These are phyloP conservation scores for Rhinogobio ventralis DNA, from an alignment of 2,797 vertebrate genomes.

Conservation along the genomic window DNA sequence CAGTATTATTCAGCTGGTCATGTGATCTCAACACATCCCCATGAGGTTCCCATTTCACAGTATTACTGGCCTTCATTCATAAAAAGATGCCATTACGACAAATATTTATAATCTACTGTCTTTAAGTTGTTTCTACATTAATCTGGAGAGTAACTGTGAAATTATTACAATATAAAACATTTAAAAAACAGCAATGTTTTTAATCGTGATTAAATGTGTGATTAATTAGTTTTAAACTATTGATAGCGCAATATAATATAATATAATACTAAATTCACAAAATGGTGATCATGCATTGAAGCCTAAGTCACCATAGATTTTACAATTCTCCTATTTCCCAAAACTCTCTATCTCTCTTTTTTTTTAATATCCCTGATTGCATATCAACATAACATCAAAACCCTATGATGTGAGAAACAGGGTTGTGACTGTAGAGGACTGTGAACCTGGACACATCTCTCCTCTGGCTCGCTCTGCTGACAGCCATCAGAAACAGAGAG, in stretches of 20 bases:
- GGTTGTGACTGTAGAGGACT: not conserved
- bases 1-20: too few relatives aligned
- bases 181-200: too few relatives aligned
- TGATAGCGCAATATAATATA: not conserved
- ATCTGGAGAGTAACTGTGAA: too few relatives aligned
- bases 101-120: too few relatives aligned
- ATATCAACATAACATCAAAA: not conserved
- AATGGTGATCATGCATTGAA: not conserved
- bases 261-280: not conserved
- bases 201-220: too few relatives aligned
- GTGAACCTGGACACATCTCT: slow-evolving; percentile 13
- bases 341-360: not conserved
- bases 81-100: too few relatives aligned
- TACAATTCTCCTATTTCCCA: not conserved
- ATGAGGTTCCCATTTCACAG: too few relatives aligned
- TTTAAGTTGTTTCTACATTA: too few relatives aligned
- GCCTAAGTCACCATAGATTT: not conserved
- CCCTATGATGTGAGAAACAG: not conserved
- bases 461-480: not conserved
- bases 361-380: not conserved
- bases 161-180: too few relatives aligned
- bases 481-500: slow-evolving; percentile 39
- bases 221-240: too few relatives aligned
- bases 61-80: too few relatives aligned
- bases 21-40: too few relatives aligned